phyloP scores from a whole-genome alignment of 2,888 invertebrate species.

The Spicauda simplicius region DNA sequence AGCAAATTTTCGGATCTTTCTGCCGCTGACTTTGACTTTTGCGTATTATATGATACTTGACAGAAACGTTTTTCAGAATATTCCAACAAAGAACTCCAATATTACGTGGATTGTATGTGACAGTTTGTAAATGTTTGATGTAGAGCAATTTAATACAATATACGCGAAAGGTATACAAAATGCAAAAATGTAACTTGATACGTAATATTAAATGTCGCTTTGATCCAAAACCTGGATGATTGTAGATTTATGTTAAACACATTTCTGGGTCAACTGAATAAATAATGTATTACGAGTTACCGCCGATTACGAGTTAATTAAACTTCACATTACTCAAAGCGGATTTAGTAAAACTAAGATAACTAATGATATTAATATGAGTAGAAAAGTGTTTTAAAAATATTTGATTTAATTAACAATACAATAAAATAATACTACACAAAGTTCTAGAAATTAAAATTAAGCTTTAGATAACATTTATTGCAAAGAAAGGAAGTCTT shows the following conservation, averaged over 20 bases:
- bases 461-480: too few species aligned
- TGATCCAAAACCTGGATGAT: background rate
- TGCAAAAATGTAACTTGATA: background rate
- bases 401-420: too few species aligned
- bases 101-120: constrained; percentile 2
- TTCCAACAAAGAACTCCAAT: constrained; percentile 1
- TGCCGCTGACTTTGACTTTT: background rate
- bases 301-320: too few species aligned
- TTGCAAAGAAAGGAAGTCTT: too few species aligned
- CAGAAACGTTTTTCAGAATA: constrained; percentile 28
- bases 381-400: too few species aligned
- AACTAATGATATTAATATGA: too few species aligned
- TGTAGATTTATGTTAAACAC: background rate
- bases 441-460: too few species aligned
- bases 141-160: background rate
- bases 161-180: background rate
- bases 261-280: background rate
- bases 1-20: background rate
- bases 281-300: background rate
- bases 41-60: background rate
- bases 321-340: too few species aligned
- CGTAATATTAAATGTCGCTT: background rate
- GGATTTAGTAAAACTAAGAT: too few species aligned
- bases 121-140: constrained; percentile 4
- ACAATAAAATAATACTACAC: too few species aligned